These are phyloP conservation scores for Pachyseris speciosa DNA, from an alignment of 64 coral and sea anemone species.

Conservation along the genomic window DNA sequence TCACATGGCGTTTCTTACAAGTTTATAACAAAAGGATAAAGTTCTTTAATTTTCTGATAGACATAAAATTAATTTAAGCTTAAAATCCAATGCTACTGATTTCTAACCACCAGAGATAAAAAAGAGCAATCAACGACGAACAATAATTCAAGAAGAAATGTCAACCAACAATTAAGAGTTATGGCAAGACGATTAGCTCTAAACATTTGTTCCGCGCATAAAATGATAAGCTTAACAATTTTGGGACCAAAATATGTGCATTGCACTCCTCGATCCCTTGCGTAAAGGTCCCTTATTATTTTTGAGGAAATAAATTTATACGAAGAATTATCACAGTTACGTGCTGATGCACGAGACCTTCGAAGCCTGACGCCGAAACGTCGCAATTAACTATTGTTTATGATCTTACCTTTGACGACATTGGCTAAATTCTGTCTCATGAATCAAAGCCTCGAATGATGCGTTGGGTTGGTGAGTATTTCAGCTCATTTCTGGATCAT, in stretches of 20 bases:
- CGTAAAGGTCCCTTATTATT: neutral
- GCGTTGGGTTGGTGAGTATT: neutral
- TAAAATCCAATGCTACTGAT: neutral
- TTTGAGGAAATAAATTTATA: neutral
- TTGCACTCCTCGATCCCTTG: neutral
- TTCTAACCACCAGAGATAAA: neutral
- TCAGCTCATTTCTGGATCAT: constrained; percentile 2
- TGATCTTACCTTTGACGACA: constrained; percentile 33
- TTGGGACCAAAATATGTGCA: neutral
- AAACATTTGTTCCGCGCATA: neutral
- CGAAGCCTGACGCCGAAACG: neutral
- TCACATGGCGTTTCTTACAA: neutral
- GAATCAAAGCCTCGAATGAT: constrained; percentile 1
- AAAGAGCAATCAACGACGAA: constrained; percentile 19
- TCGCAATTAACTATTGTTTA: neutral
- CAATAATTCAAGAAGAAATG: neutral
- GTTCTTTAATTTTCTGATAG: neutral
- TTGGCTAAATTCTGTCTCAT: neutral
- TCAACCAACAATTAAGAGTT: no score
- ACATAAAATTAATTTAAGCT: no score
- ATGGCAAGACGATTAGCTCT: no score
- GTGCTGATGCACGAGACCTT: neutral
- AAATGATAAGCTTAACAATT: neutral
- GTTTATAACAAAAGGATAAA: neutral
- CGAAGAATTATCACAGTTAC: neutral